Base-by-base conservation (phyloP, 2,888 invertebrate genomes). In the Rhorus exstirpatorius region DNA sequence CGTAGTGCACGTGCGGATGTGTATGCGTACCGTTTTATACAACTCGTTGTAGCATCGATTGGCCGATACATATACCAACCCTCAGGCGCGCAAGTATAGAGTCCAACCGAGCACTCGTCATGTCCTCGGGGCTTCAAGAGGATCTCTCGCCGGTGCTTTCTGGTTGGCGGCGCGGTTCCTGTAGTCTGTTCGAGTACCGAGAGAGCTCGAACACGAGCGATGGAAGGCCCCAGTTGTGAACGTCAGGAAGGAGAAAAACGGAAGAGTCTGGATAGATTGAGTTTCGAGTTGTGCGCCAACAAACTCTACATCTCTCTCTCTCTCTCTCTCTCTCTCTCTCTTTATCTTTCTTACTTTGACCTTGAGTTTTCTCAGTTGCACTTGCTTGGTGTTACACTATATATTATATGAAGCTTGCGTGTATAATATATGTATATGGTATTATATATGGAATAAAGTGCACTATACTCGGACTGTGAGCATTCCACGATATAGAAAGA, bases 221-320 rank as follows among this genome's bases (percentile, higher is more conserved):
- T 26, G 19, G 77, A 46, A 55, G 55, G 58, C 46, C 35, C 35
- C 44, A 58, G 76, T 76, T 76, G n/a, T n/a, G 71, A 70, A 65
- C 63, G 70, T 53, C 71, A 68, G 79, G 49, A 82, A 71, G 67
- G 70, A 75, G 78, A 82, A 79, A 65, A 83, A 83, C 83, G 83
- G 86, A 85, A 85, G 83, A 87, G 84, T 55, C 81, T 81, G 77
- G 87, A 87, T 86, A 89, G 90, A 90, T 90, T 88, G 89, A 89
- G 89, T 90, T 90, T 90, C 87, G 87, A 90, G 90, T 89, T 89
- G 88, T 89, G 86, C 88, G 87, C 87, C 88, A 88, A 88, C 88
- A 88, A 89, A 88, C 86, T 86, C 86, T 72, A 35, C 14, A 17
- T 44, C 55, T 3, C 14, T 35, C 55, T 51, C 70, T 3, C 24